Evolutionary conservation across 2,888 invertebrate species (phyloP), one percentile per base, ranked within the genome.

Genomic region (Himalopsyche japonica): DNA sequence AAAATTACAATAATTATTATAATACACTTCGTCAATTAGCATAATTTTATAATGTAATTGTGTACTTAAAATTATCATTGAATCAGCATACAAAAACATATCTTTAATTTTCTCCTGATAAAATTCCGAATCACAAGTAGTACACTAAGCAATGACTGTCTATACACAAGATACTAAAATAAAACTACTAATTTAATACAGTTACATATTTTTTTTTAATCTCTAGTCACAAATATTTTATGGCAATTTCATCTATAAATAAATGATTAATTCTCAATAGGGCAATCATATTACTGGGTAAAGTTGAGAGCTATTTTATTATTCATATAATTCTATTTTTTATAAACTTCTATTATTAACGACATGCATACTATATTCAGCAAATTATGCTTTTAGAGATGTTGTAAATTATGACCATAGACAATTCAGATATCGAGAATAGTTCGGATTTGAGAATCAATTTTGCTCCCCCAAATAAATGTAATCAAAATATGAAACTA

Each of bases 191-290:
- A 79, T 84, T 82, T 80, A 85, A 84, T 86, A 86, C 83, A 82
- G 82, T 82, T 86, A 83, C 83, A 80, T 81, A 76, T 84, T 57
- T 70, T 32, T 32, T 70, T 84, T 79, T 80, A 82, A 77, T 80
- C 80, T 83, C 86, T 86, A 86, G 86, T 86, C 86, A 86, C 86
- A 86, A 85, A 76, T 84, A 84, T 83, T 86, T 85, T 85, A 86
- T 86, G 86, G 86, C 86, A 86, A 86, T 80, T 86, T 84, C 64
- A 48, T 85, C 80, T 84, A 81, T 83, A 80, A 81, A 84, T 82
- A 83, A 80, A 86, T 82, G 81, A 80, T 85, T 83, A 83, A 83
- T 86, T 82, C 80, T 86, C 81, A 82, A 64, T 83, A 57, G 79
- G 81, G 81, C 77, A 80, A 64, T 84, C 77, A 32, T 48, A 84